A percentile compares a stretch with the other conserved stretches of the same genome.
phyloP scores from a whole-genome alignment of 2,113 vertebrate genomes.

The Phaethon lepturus region DNA sequence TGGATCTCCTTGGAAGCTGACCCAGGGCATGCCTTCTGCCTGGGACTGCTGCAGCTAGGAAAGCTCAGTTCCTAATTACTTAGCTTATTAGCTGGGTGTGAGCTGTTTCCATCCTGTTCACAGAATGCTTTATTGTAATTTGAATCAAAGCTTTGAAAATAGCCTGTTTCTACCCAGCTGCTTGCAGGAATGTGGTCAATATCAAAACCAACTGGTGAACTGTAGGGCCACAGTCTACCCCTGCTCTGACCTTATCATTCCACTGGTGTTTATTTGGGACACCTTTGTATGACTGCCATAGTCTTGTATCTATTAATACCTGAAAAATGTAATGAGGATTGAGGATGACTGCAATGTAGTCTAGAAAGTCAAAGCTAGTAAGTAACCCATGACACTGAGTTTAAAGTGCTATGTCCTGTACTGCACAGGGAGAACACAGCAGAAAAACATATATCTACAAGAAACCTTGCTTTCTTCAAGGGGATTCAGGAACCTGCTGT shows the following conservation, averaged over 20 bases:
- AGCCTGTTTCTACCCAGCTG: neutral
- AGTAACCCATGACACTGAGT: accelerated
- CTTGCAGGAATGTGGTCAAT: neutral
- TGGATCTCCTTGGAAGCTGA: neutral
- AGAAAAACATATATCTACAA: accelerated
- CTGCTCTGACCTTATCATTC: accelerated
- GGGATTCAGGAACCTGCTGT: accelerated
- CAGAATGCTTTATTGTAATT: neutral
- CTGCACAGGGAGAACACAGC: neutral
- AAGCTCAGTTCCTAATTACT: neutral
- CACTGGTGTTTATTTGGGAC: no score
- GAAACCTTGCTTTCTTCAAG: accelerated
- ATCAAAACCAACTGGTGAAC: neutral
- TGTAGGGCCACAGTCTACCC: no score
- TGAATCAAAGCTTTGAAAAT: neutral
- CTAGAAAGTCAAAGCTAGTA: neutral
- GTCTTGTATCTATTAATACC: accelerated
- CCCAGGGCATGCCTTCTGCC: neutral
- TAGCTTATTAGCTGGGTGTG: neutral
- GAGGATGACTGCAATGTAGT: accelerated
- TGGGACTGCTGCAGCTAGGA: neutral
- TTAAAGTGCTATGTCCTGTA: accelerated
- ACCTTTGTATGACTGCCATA: no score
- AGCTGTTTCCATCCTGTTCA: neutral
- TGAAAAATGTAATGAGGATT: accelerated